Conservation (phyloP, 2,797 vertebrate species). For the Sebastes hubbsi region DNA sequence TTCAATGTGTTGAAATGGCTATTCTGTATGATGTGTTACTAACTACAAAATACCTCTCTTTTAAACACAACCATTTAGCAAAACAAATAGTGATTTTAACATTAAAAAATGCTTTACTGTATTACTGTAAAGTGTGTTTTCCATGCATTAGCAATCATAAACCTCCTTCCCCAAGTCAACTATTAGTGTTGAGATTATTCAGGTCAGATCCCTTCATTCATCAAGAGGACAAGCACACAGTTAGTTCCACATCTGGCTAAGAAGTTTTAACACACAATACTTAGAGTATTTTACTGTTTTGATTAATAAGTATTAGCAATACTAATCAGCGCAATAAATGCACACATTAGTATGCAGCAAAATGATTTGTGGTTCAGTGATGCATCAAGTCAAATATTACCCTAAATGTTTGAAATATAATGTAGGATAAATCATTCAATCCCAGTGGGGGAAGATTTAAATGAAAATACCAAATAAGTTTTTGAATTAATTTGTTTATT, state of each 20-base stretch:
- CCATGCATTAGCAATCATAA: neutral
- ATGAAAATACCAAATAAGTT: neutral
- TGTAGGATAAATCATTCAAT: constrained; percentile 4
- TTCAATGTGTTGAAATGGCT: neutral
- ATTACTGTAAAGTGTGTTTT: neutral
- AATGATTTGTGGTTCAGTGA: neutral
- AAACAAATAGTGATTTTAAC: neutral
- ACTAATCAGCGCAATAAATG: neutral
- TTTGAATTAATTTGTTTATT: too few relatives aligned
- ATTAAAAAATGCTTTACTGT: neutral
- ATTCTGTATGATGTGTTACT: neutral
- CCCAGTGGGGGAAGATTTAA: neutral
- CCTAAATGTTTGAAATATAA: neutral
- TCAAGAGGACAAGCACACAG: constrained; percentile 15
- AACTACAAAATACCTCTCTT: neutral
- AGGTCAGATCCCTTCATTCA: neutral
- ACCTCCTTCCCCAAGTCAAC: neutral
- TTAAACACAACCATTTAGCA: neutral
- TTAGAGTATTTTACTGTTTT: neutral
- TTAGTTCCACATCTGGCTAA: neutral
- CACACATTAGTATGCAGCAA: neutral
- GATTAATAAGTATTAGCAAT: neutral
- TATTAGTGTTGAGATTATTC: neutral
- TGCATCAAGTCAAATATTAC: neutral
- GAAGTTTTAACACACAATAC: neutral